Percentiles rank a stretch among this genome's conserved stretches.
phyloP scores from a whole-genome alignment of 2,113 vertebrate genomes.

The Lota lota region DNA sequence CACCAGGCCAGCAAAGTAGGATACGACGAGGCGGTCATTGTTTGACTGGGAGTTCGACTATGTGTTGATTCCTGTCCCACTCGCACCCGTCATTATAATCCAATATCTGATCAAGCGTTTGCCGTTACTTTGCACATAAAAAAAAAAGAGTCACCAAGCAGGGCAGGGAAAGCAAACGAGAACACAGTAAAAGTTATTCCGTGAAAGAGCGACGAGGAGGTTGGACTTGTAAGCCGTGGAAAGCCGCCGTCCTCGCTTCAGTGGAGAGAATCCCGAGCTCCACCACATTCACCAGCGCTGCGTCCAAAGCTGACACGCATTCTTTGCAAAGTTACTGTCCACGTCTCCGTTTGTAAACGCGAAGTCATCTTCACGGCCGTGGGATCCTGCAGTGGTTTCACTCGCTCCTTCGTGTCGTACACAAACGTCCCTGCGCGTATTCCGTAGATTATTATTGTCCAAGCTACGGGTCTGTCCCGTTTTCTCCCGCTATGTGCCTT shows the following conservation, averaged over 20 bases:
- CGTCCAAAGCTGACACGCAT: constrained; percentile 27
- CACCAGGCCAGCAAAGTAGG: constrained; percentile 28
- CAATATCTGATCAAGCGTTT: no score
- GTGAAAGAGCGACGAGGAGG: no score
- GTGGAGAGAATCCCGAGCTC: background rate
- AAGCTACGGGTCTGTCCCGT: constrained; percentile 18
- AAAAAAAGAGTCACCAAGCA: no score
- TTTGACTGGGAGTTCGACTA: no score
- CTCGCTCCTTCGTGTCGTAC: background rate
- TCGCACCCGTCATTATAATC: no score
- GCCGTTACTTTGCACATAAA: no score
- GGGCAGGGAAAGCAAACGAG: no score
- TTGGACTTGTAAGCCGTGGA: background rate
- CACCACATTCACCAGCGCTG: constrained; percentile 17
- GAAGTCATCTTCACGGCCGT: constrained; percentile 21
- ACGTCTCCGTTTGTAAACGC: constrained; percentile 9
- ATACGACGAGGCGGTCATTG: no score
- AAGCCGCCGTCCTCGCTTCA: background rate
- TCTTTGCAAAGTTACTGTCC: constrained; percentile 16
- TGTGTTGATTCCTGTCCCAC: no score
- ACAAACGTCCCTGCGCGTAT: constrained; percentile 11
- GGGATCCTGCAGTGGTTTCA: background rate
- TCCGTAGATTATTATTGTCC: constrained; percentile 18
- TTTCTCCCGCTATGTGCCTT: constrained; percentile 60
- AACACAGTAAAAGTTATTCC: no score